Base-by-base conservation (phyloP, 2,888 invertebrate species). In the Drosophila peninsularis region DNA sequence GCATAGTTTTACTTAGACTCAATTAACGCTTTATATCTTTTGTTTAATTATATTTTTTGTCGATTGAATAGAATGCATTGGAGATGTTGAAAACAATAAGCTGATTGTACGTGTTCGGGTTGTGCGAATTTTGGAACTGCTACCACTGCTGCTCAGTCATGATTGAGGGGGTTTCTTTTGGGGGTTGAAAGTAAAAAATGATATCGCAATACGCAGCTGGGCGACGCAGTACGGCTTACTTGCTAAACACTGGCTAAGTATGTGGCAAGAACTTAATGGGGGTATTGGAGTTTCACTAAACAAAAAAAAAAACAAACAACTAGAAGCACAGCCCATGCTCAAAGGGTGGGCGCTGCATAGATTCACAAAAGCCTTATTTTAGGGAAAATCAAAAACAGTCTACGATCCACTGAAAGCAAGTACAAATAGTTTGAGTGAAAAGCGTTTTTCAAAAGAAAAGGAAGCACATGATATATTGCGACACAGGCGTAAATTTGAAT, bases 141-240 rank as follows among this genome's bases (percentile, higher is more conserved):
- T 85, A 85, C 85, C 85, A 85, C 80, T 85, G 85, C 85, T 85
- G 85, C 90, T 85, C 85, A 85, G 85, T 85, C 85, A 85, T 85
- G 85, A 89, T 82, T 80, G 70, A 80, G 64, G 55, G 71, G 62
- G 60, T 19, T 49, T 49, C n/a, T 47, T 47, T 61, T 21, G 41
- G 52, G 30, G 52, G 32, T 27, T 50, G 21, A 50, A 49, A 49
- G 69, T 63, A 82, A 86, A 82, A 82, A 53, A 82, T 88, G 89
- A 88, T 80, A 57, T 75, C 66, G 86, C 86, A 69, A 77, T 77
- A 74, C 78, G 73, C 78, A 78, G 81, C 75, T 74, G 74, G 54
- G 69, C 66, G 70, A 82, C 79, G 65, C 72, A 64, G 41, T 64
- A 53, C 56, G 55, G 44, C 47, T 54, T 34, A 21, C 54, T 57